Base-by-base conservation (phyloP, 2,888 invertebrate genomes). In the Amblyteles armatorius region DNA sequence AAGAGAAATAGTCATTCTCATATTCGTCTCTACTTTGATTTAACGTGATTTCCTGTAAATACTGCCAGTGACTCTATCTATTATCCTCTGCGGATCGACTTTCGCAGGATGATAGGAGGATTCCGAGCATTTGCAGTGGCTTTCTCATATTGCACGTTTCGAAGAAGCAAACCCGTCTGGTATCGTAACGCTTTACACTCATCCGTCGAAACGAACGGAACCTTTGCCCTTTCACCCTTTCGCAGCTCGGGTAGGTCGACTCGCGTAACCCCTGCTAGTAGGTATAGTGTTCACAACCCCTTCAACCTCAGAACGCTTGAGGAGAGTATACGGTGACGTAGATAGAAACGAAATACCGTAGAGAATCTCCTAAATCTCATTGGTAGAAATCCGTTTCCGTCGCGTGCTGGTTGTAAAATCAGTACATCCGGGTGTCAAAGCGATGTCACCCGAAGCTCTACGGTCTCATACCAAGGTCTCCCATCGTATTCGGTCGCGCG, bases 401-500 rank as follows among this genome's bases (percentile, higher is more conserved):
- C 93, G 92, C 91, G 93, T 92, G 93, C 92, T 93, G 93, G 90
- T 93, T 93, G 93, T 93, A 93, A 93, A 93, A 93, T 93, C 93
- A 91, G 93, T 90, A 93, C 91, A 93, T 94, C 93, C 94, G 94
- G 93, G 91, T 93, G 94, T 93, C 93, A 93, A 92, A 92, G 93
- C 91, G 91, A 90, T 91, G 92, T 93, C 93, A 92, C 88, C 89
- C 91, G 91, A 91, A 72, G 55, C 83, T 85, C 88, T 83, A 84
- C 83, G 82, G 3, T 60, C 60, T 29, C 29, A n/a, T 33, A 11
- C 19, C 16, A 33, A 16, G 16, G n/a, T 29, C 33, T 29, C 60
- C 78, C 85, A 84, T 71, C 44, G 71, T 67, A 65, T 77, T 68
- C 76, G 83, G 77, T 85, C 88, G 86, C 87, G 89, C 89, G 90